A percentile compares a stretch with the other conserved stretches of the same genome.
Evolutionary conservation across 2,888 invertebrate species (phyloP).

Genomic region (Diaperis boleti): DNA sequence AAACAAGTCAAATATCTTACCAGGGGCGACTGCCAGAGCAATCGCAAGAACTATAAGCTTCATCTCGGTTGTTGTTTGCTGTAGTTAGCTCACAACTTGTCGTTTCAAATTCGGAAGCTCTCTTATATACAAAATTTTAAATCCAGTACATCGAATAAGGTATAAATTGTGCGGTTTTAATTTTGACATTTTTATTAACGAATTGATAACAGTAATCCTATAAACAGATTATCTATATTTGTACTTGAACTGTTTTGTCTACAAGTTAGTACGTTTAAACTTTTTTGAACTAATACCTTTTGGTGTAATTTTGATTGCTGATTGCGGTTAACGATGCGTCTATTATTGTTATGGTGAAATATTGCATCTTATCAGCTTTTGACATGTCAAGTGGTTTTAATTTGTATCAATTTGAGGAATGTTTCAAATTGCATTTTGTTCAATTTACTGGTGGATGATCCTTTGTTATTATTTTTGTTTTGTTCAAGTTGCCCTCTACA

Average conservation of each 20-base stretch:
- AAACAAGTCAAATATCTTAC: too few species aligned
- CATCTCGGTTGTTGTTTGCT: slow-evolving; percentile 3
- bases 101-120: background rate
- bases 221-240: background rate
- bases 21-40: slow-evolving; percentile 4
- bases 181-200: slow-evolving; percentile 18
- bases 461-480: too few species aligned
- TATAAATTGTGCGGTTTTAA: slow-evolving; percentile 23
- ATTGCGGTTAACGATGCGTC: slow-evolving; percentile 3
- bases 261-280: background rate
- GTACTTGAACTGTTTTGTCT: background rate
- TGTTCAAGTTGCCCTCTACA: too few species aligned
- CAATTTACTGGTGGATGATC: too few species aligned
- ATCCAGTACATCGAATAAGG: slow-evolving; percentile 7
- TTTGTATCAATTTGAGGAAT: too few species aligned
- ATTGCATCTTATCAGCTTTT: background rate
- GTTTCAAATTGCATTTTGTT: too few species aligned
- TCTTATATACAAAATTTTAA: slow-evolving; percentile 26
- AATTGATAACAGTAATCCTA: slow-evolving; percentile 8
- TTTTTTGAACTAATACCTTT: background rate
- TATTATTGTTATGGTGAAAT: background rate
- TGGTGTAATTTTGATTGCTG: background rate
- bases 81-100: background rate
- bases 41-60: slow-evolving; percentile 9
- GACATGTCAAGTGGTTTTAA: too few species aligned